Evolutionary conservation across 2,797 vertebrate genomes (phyloP), one percentile per base, ranked within the genome.

Genomic region (Discoglossus pictus): DNA sequence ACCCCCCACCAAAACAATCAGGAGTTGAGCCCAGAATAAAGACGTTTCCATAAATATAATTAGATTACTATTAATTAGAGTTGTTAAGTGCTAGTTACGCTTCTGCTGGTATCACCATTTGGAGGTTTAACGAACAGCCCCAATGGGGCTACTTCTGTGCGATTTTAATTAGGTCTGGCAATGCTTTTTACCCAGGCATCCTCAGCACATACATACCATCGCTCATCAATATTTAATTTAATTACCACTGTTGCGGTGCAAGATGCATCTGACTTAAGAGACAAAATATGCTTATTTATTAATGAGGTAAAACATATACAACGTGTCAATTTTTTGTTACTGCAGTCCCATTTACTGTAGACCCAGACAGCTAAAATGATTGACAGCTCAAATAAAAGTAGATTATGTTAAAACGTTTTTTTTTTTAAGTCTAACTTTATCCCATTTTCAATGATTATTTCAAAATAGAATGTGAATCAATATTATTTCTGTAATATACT

Each of bases 181-280:
- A 93, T 93, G 91, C 89, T 91, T 93, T 90, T 93, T 94, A 90
- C 79, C 87, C 80, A 79, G 76, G 78, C 81, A 85, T 82, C 85
- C 86, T 82, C 79, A 31, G 85, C 85, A 83, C 85, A 87, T 85
- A 79, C 59, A 70, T 70, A 82, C 83, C 84, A 65, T 82, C 79
- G 72, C 73, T 83, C 92, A 93, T 94, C 92, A 92, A 94, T 92
- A 93, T 95, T 95, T 94, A 83, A 94, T 92, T 92, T 93, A 93
- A 93, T 94, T 92, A 90, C 93, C 84, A 84, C 88, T 89, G 87
- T 92, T 88, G 88, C 90, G 87, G 91, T 86, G 80, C 87, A 80
- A 92, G 90, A 93, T 93, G 91, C 92, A 93, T 91, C 92, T 90
- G 91, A 89, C 94, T 92, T 89, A 79, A 86, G 87, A 91, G 90